Percentiles rank a stretch among this genome's conserved stretches.
These are phyloP conservation scores for Mactra quadrangularis DNA, from an alignment of 1,140 invertebrate genomes.

Conservation along the genomic window DNA sequence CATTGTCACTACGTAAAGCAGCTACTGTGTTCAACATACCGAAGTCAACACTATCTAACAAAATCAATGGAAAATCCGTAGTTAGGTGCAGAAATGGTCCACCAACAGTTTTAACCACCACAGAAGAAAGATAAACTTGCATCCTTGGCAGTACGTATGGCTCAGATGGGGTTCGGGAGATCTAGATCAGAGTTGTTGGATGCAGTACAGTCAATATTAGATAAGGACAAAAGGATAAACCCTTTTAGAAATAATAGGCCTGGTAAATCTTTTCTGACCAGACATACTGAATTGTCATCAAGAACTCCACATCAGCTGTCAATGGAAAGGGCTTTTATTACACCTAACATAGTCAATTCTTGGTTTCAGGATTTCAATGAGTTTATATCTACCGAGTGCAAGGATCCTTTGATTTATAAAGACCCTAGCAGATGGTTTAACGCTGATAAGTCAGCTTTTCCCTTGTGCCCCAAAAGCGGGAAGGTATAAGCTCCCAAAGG, in stretches of 20 bases:
- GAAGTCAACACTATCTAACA: conserved; percentile 25
- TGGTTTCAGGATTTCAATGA: conserved; percentile 55
- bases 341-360: conserved; percentile 2
- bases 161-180: conserved; percentile 36
- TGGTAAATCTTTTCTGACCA: conserved; percentile 28
- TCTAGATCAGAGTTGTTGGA: conserved; percentile 37
- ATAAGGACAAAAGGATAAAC: conserved; percentile 18
- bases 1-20: conserved; percentile 4
- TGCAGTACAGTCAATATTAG: conserved; percentile 48
- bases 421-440: conserved; percentile 38
- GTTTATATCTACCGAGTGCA: conserved; percentile 6
- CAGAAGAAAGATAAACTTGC: conserved; percentile 39
- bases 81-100: conserved; percentile 24
- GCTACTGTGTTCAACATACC: conserved; percentile 1
- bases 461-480: conserved; percentile 36
- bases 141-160: conserved; percentile 47
- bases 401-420: neutral
- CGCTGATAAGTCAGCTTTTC: conserved; percentile 54
- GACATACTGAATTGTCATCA: conserved; percentile 33
- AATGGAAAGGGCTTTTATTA: conserved; percentile 41
- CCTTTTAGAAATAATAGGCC: conserved; percentile 53
- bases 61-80: neutral
- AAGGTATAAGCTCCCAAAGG: conserved; percentile 29
- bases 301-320: neutral
- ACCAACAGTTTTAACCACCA: conserved; percentile 3